phyloP scores from a whole-genome alignment of 2,113 vertebrate genomes.

The Hippocampus abdominalis region DNA sequence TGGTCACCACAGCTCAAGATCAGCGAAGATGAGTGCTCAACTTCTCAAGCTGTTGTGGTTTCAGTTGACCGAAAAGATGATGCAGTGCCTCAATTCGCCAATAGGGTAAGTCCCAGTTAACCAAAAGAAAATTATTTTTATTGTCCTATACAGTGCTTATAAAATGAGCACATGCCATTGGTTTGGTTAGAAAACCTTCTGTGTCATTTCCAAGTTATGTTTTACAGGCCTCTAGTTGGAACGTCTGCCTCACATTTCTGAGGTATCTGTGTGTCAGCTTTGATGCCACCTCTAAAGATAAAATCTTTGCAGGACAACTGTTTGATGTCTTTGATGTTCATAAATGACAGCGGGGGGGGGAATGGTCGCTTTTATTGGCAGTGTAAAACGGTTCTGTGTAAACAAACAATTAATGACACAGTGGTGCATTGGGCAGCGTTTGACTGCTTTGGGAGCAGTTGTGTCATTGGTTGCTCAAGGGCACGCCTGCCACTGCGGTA shows the following conservation, averaged over 20 bases:
- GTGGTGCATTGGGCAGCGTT: background rate
- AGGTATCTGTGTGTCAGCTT: background rate
- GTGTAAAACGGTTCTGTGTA: background rate
- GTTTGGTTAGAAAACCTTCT: background rate
- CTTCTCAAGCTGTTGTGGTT: constrained; percentile 11
- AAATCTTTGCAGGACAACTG: background rate
- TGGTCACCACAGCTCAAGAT: constrained; percentile 3
- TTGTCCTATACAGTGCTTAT: background rate
- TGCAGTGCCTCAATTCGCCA: background rate
- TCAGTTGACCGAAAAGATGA: constrained; percentile 8
- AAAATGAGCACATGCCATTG: background rate
- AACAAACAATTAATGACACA: background rate
- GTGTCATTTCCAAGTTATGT: background rate
- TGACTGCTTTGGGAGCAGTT: background rate
- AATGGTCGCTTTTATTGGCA: background rate
- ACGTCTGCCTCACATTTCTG: background rate
- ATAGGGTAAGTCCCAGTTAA: constrained; percentile 32
- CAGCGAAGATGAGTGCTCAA: background rate
- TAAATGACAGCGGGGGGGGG: background rate
- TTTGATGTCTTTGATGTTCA: background rate
- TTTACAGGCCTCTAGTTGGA: background rate
- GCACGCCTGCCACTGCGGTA: background rate
- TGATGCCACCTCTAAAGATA: background rate
- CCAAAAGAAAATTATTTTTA: background rate
- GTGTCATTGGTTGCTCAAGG: background rate